Evolutionary conservation across 2,113 vertebrate genomes (phyloP).

Genomic region (Anarhynchus alexandrinus): DNA sequence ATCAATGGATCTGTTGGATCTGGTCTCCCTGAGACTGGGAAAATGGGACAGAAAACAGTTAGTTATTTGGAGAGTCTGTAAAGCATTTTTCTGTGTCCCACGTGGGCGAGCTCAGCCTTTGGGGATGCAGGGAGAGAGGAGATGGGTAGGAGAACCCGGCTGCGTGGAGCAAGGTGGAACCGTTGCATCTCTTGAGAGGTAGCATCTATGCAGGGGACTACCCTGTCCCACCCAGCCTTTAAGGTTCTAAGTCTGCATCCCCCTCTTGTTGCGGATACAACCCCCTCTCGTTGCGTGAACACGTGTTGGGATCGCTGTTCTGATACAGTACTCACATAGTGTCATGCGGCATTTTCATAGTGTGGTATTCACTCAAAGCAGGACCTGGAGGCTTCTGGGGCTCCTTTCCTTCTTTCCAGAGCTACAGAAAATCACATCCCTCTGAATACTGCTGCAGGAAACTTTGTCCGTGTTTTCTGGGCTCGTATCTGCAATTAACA

Average conservation of each 20-base stretch:
- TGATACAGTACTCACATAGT: rapidly evolving
- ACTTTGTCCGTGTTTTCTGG: background rate
- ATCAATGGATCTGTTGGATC: background rate
- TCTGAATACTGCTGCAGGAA: background rate
- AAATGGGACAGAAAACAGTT: background rate
- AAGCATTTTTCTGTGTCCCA: background rate
- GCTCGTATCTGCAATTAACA: background rate
- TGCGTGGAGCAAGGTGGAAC: background rate
- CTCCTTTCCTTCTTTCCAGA: background rate
- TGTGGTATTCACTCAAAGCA: rapidly evolving
- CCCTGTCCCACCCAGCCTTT: background rate
- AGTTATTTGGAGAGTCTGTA: background rate
- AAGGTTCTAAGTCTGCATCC: background rate
- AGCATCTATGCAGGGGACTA: background rate
- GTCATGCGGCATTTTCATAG: background rate
- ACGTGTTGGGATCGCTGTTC: too few species aligned
- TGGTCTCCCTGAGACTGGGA: background rate
- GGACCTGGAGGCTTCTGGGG: background rate
- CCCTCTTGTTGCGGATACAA: background rate
- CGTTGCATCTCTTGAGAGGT: background rate
- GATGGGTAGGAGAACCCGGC: background rate
- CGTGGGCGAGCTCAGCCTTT: background rate
- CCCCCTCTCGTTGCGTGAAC: background rate
- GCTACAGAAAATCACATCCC: background rate
- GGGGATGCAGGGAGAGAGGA: rapidly evolving